phyloP scores from a whole-genome alignment of 2,797 vertebrate species.

The Valencia hispanica region DNA sequence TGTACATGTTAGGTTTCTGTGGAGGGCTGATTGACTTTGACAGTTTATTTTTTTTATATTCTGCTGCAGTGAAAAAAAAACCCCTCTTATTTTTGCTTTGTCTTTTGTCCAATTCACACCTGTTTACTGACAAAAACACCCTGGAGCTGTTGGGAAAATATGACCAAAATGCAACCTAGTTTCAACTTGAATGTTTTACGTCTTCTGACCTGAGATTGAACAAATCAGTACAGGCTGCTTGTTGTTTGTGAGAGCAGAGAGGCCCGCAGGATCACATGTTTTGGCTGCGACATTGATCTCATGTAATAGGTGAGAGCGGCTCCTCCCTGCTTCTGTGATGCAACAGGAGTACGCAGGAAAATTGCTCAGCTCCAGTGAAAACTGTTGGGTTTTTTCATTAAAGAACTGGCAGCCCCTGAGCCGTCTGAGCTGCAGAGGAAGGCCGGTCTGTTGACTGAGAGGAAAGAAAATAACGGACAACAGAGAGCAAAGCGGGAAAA shows the following conservation, averaged over 20 bases:
- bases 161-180: not conserved
- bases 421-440: conserved; percentile 4
- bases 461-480: conserved; percentile 1
- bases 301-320: not conserved
- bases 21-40: not conserved
- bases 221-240: not conserved
- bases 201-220: not conserved
- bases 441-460: not conserved
- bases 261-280: conserved; percentile 3
- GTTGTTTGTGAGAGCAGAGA: not conserved
- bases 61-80: too few relatives aligned
- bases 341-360: not conserved
- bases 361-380: not conserved
- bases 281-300: not conserved
- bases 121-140: not conserved
- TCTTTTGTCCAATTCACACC: not conserved
- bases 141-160: not conserved
- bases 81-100: not conserved
- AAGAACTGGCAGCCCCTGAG: not conserved
- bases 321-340: not conserved
- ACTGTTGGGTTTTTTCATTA: not conserved
- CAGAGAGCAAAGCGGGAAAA: not conserved
- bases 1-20: not conserved
- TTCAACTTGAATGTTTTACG: not conserved
- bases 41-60: not conserved